Conservation (phyloP, 2,113 vertebrate genomes). For the Corapipo altera region DNA sequence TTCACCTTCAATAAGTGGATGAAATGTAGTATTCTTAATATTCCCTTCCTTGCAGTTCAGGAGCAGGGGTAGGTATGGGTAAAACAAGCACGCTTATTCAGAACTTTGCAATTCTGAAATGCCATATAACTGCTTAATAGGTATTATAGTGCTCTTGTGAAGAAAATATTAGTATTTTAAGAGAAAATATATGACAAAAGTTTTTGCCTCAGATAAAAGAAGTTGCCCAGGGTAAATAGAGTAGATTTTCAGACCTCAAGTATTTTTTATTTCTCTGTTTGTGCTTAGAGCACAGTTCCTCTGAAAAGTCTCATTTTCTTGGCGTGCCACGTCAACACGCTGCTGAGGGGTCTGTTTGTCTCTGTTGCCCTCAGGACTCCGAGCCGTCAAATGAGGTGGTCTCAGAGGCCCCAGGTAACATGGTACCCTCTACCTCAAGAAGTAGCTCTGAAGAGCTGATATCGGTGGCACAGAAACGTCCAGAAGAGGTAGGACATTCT, state of each 20-base stretch:
- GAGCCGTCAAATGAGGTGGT: constrained; percentile 70
- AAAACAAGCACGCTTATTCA: neutral
- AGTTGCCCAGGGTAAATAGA: neutral
- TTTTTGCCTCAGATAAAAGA: neutral
- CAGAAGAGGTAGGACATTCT: constrained; percentile 72
- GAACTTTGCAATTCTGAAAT: neutral
- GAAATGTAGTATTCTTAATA: neutral
- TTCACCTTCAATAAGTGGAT: neutral
- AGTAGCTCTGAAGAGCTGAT: constrained; percentile 72
- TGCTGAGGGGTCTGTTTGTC: constrained; percentile 69
- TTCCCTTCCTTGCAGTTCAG: neutral
- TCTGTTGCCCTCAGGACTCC: constrained; percentile 71
- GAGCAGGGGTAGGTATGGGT: neutral
- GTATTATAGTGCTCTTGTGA: neutral
- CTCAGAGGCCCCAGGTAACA: constrained; percentile 69
- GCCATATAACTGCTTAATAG: neutral
- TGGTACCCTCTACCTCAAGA: constrained; percentile 69
- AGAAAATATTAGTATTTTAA: neutral
- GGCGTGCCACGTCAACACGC: constrained; percentile 24
- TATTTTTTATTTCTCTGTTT: neutral
- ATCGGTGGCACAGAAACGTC: constrained; percentile 66
- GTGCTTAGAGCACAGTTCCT: neutral
- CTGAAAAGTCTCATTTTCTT: constrained; percentile 2
- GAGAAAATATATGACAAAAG: neutral
- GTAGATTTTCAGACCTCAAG: neutral